Percentiles rank a stretch among this genome's conserved stretches.
Evolutionary conservation across 2,888 invertebrate genomes (phyloP).

Genomic region (Sipha maydis): DNA sequence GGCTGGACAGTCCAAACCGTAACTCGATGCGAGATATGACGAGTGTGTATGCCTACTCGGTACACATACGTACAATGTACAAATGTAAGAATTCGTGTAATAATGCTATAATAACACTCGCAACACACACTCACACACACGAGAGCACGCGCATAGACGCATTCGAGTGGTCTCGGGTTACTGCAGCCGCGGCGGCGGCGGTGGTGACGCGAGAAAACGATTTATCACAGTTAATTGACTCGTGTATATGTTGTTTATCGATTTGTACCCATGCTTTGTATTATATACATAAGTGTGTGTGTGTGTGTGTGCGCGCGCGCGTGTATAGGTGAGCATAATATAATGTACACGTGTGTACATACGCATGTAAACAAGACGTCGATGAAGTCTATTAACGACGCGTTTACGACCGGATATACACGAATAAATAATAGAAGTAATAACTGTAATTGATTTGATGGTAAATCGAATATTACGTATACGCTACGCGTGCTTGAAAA

Average conservation of each 20-base stretch:
- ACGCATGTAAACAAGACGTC: not conserved
- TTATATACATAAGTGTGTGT: not conserved
- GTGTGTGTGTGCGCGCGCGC: not conserved
- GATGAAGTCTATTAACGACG: not conserved
- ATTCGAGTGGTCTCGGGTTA: not conserved
- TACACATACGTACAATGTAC: no score
- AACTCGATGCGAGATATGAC: no score
- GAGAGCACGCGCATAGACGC: no score
- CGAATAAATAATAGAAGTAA: not conserved
- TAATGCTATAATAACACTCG: no score
- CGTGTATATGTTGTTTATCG: conserved; percentile 30
- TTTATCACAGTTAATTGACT: conserved; percentile 58
- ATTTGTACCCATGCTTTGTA: not conserved
- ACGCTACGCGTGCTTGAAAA: no score
- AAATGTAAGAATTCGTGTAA: no score
- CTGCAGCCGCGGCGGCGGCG: not conserved
- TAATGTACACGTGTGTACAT: not conserved
- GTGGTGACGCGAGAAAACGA: conserved; percentile 28
- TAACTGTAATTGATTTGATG: not conserved
- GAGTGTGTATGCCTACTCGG: no score
- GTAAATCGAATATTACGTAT: not conserved
- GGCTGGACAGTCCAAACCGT: no score
- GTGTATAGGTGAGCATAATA: no score
- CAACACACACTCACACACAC: no score
- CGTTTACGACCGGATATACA: not conserved